Conservation (phyloP, 2,113 vertebrate species). For the Pholis gunnellus region DNA sequence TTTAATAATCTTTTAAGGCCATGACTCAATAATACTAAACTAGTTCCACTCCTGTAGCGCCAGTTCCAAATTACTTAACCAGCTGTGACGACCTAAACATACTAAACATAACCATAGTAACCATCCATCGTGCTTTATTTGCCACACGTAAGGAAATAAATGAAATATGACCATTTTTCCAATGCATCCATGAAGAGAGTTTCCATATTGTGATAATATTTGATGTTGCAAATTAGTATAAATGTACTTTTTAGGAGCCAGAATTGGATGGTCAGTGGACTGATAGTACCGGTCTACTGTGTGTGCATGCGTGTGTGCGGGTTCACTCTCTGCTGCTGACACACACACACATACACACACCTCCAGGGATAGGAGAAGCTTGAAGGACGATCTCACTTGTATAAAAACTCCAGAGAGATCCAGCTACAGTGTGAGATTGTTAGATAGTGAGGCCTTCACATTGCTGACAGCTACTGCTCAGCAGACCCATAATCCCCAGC, state of each 20-base stretch:
- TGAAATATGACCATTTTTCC: too few relatives aligned
- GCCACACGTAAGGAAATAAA: too few relatives aligned
- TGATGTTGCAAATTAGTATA: not conserved
- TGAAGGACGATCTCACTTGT: constrained; percentile 49
- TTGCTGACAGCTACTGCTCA: constrained; percentile 56
- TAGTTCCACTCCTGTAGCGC: too few relatives aligned
- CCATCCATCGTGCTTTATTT: too few relatives aligned
- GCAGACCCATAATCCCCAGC: constrained; percentile 67
- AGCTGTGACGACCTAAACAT: too few relatives aligned
- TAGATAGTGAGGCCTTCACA: constrained; percentile 52
- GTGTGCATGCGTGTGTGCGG: not conserved
- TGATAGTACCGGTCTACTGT: not conserved
- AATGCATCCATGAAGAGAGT: not conserved
- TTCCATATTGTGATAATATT: not conserved
- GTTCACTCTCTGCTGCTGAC: not conserved
- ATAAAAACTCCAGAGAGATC: constrained; percentile 45
- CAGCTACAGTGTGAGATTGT: constrained; percentile 23
- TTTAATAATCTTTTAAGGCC: too few relatives aligned
- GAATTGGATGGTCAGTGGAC: not conserved
- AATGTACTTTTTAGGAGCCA: not conserved
- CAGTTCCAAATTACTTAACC: too few relatives aligned
- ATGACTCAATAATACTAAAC: too few relatives aligned
- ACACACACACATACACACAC: not conserved
- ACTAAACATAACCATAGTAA: too few relatives aligned
- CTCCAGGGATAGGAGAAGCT: constrained; percentile 31